phyloP scores from a whole-genome alignment of 2,113 vertebrate genomes.

The Thomomys bottae region DNA sequence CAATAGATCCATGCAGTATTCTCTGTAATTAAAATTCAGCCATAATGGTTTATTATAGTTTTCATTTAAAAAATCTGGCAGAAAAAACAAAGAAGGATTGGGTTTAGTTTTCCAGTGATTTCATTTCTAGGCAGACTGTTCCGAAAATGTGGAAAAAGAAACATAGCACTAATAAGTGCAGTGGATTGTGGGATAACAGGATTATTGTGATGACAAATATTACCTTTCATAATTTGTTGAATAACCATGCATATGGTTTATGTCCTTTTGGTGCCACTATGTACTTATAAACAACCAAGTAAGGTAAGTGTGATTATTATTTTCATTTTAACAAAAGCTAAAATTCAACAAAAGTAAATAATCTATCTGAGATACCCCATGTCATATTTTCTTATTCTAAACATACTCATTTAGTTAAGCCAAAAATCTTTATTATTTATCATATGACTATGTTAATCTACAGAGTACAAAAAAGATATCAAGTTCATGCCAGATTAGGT shows the following conservation, averaged over 20 bases:
- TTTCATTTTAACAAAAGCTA: background rate
- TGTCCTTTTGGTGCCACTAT: background rate
- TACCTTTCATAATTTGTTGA: background rate
- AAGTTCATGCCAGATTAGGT: background rate
- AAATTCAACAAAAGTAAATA: background rate
- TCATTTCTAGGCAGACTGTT: constrained; percentile 23
- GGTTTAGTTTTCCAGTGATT: constrained; percentile 12
- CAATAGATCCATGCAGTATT: background rate
- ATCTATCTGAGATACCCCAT: background rate
- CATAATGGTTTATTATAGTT: constrained; percentile 8
- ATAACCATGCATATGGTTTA: background rate
- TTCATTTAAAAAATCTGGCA: constrained; percentile 14
- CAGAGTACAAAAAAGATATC: background rate
- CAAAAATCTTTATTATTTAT: background rate
- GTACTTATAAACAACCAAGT: background rate
- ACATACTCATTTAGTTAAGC: background rate
- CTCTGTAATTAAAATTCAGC: constrained; percentile 55
- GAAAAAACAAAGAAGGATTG: background rate
- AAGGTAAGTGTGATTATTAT: background rate
- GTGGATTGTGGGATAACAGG: background rate
- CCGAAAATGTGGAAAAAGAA: constrained; percentile 46
- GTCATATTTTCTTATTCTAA: background rate
- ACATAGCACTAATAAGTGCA: background rate
- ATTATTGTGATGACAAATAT: background rate
- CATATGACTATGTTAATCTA: background rate